phyloP scores from a whole-genome alignment of 1,140 invertebrate species.

The Liolophura sinensis region DNA sequence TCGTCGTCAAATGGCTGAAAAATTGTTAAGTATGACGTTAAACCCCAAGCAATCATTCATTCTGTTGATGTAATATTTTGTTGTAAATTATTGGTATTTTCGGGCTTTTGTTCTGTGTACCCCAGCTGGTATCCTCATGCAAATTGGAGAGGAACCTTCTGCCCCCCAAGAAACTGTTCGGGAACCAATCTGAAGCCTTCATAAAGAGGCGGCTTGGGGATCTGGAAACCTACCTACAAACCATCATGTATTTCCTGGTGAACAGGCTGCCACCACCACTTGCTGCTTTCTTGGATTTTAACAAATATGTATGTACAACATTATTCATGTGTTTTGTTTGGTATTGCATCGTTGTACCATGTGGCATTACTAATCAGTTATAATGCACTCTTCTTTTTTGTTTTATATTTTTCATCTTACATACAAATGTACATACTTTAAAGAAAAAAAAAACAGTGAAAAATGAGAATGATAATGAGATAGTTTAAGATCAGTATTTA shows the following conservation, averaged over 20 bases:
- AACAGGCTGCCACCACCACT: conserved; percentile 43
- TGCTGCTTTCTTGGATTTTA: conserved; percentile 55
- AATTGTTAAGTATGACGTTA: too few species aligned
- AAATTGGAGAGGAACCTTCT: conserved; percentile 73
- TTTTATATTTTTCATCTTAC: not conserved
- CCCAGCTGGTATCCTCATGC: conserved; percentile 46
- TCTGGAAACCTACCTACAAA: conserved; percentile 80
- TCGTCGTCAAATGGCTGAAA: too few species aligned
- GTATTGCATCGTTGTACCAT: too few species aligned
- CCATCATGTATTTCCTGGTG: conserved; percentile 50
- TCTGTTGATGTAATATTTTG: too few species aligned
- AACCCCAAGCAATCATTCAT: too few species aligned
- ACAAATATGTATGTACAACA: conserved; percentile 57
- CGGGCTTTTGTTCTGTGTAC: conserved; percentile 1
- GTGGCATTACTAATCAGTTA: too few species aligned
- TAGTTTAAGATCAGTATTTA: not conserved
- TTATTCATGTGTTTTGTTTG: not conserved
- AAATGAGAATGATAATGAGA: too few species aligned
- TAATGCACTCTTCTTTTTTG: not conserved
- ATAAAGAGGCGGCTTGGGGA: conserved; percentile 79
- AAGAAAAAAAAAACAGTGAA: too few species aligned
- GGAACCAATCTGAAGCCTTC: conserved; percentile 78
- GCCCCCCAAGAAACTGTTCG: conserved; percentile 88
- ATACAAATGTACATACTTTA: too few species aligned
- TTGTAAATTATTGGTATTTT: too few species aligned